phyloP scores from a whole-genome alignment of 2,888 invertebrate species.

The Stenotaenia linearis region DNA sequence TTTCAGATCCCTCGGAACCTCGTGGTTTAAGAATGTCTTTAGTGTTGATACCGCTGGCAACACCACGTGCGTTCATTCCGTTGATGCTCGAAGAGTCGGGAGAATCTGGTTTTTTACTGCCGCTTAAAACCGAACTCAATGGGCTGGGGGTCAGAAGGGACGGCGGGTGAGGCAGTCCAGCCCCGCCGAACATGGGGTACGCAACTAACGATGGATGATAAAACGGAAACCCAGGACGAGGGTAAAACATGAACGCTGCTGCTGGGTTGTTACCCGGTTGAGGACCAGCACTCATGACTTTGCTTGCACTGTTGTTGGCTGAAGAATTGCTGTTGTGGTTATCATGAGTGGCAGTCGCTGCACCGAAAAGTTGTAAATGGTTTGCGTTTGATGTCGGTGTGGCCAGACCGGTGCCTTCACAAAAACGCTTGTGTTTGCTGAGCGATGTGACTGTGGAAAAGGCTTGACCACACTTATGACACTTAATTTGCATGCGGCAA shows the following conservation, averaged over 20 bases:
- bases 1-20: constrained; percentile 39
- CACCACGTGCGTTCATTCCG: background rate
- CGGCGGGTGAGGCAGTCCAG: constrained; percentile 45
- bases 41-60: background rate
- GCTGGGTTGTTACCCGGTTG: constrained; percentile 37
- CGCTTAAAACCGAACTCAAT: constrained; percentile 54
- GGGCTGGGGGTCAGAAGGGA: constrained; percentile 50
- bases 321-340: background rate
- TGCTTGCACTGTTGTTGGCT: constrained; percentile 28
- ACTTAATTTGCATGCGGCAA: constrained; percentile 89
- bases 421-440: constrained; percentile 92
- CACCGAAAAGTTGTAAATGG: background rate
- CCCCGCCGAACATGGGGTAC: constrained; percentile 38
- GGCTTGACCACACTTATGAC: constrained; percentile 86
- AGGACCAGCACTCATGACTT: constrained; percentile 32
- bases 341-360: background rate
- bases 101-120: constrained; percentile 34
- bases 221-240: constrained; percentile 55
- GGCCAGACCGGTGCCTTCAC: constrained; percentile 61
- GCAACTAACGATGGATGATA: constrained; percentile 56
- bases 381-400: background rate
- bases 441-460: constrained; percentile 88
- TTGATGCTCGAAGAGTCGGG: constrained; percentile 34
- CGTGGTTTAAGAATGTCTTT: constrained; percentile 27
- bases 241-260: constrained; percentile 57